Conservation (phyloP, 2,113 vertebrate species). For the Lampris megalopsis region DNA sequence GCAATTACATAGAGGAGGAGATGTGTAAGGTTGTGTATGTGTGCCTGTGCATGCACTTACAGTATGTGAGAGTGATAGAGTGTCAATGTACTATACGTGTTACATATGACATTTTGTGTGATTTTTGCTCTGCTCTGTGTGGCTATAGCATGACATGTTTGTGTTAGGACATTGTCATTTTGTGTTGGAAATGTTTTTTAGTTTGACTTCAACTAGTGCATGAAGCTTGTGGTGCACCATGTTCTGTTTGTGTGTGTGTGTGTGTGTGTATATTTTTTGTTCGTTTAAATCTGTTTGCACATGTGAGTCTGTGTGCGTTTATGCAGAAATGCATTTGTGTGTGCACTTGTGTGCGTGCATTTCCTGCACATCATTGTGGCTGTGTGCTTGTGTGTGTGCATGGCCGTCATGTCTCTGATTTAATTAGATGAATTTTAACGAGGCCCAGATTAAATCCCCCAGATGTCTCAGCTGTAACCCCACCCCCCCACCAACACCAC, state of each 20-base stretch:
- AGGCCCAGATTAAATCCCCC: slow-evolving; percentile 86
- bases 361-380: slow-evolving; percentile 30
- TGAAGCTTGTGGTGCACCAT: slow-evolving; percentile 15
- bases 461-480: slow-evolving; percentile 81
- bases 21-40: slow-evolving; percentile 57
- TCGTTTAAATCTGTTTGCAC: background rate
- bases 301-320: background rate
- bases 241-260: slow-evolving; percentile 7
- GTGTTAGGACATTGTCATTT: slow-evolving; percentile 56
- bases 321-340: slow-evolving; percentile 13
- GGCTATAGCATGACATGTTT: slow-evolving; percentile 50
- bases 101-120: slow-evolving; percentile 38
- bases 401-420: slow-evolving; percentile 82
- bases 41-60: slow-evolving; percentile 26
- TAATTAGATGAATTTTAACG: slow-evolving; percentile 86
- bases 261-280: background rate
- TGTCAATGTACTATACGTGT: slow-evolving; percentile 15
- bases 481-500: slow-evolving; percentile 80
- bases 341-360: slow-evolving; percentile 26
- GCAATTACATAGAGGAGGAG: slow-evolving; percentile 72
- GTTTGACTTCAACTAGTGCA: slow-evolving; percentile 44
- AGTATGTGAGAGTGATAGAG: slow-evolving; percentile 22
- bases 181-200: slow-evolving; percentile 30
- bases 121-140: slow-evolving; percentile 34
- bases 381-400: slow-evolving; percentile 63